Conservation (phyloP, 2,888 invertebrate species). For the Drosophila robusta region DNA sequence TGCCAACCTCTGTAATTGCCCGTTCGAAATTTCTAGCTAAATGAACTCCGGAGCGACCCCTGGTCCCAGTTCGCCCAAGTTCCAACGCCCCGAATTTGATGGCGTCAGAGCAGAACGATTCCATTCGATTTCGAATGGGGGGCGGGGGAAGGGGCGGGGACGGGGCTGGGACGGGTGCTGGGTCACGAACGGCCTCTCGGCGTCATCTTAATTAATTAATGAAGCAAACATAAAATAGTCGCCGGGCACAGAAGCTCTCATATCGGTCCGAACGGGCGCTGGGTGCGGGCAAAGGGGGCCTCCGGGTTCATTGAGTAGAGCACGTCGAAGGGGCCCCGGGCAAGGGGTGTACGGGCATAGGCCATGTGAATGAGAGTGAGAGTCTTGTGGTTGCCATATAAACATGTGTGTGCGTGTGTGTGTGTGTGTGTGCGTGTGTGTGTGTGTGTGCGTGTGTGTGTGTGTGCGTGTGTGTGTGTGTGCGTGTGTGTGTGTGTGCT, state of each 20-base stretch:
- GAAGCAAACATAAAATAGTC: slow-evolving; percentile 36
- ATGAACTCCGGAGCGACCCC: slow-evolving; percentile 5
- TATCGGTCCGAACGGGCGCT: slow-evolving; percentile 10
- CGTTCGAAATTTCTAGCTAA: slow-evolving; percentile 17
- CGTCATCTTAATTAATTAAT: slow-evolving; percentile 69
- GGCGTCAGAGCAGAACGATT: slow-evolving; percentile 29
- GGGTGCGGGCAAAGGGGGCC: slow-evolving; percentile 33
- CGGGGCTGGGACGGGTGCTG: background rate
- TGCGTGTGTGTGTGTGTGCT: slow-evolving; percentile 9
- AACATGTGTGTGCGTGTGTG: no score
- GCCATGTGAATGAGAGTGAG: slow-evolving; percentile 13
- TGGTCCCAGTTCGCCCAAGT: background rate
- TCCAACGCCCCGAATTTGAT: slow-evolving; percentile 1
- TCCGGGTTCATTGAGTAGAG: slow-evolving; percentile 39
- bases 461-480: slow-evolving; percentile 3
- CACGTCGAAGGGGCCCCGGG: slow-evolving; percentile 4
- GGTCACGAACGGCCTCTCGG: slow-evolving; percentile 31
- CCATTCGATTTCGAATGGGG: slow-evolving; percentile 8
- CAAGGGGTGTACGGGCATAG: background rate
- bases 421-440: slow-evolving; percentile 11
- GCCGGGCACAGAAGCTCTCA: background rate
- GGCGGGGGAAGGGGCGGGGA: no score
- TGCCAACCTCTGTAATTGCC: slow-evolving; percentile 6
- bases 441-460: slow-evolving; percentile 11
- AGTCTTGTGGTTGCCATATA: no score